Percentiles rank a stretch among this genome's conserved stretches.
These are phyloP conservation scores for Distichodus sexfasciatus DNA, from an alignment of 2,797 vertebrate genomes.

Conservation along the genomic window DNA sequence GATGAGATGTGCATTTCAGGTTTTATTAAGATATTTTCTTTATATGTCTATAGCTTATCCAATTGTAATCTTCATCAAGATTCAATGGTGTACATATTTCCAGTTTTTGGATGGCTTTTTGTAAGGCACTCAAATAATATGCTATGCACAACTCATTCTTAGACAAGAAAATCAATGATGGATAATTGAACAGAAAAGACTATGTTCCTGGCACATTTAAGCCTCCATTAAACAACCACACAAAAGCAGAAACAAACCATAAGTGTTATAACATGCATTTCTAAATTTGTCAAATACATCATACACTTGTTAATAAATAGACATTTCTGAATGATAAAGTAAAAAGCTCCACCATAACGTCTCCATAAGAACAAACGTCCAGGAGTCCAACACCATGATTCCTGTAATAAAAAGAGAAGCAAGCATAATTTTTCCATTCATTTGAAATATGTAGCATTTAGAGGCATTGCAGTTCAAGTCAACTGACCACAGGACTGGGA, in stretches of 20 bases:
- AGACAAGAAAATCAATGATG: too few species aligned
- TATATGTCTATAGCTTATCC: background rate
- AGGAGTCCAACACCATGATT: background rate
- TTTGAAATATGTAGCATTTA: conserved; percentile 5
- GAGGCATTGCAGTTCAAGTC: background rate
- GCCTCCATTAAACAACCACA: too few species aligned
- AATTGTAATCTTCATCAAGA: background rate
- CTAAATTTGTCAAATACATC: background rate
- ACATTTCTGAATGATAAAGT: background rate
- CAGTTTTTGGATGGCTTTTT: background rate
- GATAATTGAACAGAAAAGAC: too few species aligned
- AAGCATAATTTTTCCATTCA: background rate
- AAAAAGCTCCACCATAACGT: background rate
- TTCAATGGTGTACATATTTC: background rate
- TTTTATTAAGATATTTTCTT: background rate
- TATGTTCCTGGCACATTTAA: too few species aligned
- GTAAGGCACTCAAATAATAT: background rate
- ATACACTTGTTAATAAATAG: conserved; percentile 7
- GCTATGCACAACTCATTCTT: too few species aligned
- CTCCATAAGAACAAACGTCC: background rate
- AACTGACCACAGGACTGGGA: background rate
- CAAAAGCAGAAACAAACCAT: background rate
- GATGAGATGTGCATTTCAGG: background rate
- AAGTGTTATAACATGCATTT: background rate
- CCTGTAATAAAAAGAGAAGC: conserved; percentile 10